Percentiles rank a stretch among this genome's conserved stretches.
These are phyloP conservation scores for Meiosimyza platycephala DNA, from an alignment of 2,888 invertebrate species.

Conservation along the genomic window DNA sequence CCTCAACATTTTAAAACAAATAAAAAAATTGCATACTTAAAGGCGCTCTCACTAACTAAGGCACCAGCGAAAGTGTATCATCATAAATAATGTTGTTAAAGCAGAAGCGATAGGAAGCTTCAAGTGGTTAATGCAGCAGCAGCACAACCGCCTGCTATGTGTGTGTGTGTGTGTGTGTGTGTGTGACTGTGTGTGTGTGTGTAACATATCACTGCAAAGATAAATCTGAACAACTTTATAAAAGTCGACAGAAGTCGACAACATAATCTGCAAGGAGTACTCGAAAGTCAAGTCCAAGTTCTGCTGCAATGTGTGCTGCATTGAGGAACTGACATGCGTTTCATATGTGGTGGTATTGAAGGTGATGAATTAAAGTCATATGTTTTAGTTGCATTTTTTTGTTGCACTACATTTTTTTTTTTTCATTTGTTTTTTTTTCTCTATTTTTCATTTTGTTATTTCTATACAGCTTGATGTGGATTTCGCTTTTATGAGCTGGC, in stretches of 20 bases:
- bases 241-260: slow-evolving; percentile 39
- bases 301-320: neutral
- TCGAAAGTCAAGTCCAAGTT: slow-evolving; percentile 1
- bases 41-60: neutral
- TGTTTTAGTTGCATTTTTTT: slow-evolving; percentile 11
- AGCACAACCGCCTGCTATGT: neutral
- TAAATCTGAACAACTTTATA: slow-evolving; percentile 35
- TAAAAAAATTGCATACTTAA: slow-evolving; percentile 5
- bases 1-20: too few relatives aligned
- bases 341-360: neutral
- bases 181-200: neutral
- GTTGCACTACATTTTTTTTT: neutral
- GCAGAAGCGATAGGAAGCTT: neutral
- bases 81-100: slow-evolving; percentile 19
- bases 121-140: neutral
- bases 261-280: slow-evolving; percentile 32
- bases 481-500: neutral
- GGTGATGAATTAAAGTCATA: slow-evolving; percentile 10
- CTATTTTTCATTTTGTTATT: neutral
- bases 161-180: neutral
- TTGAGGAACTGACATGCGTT: neutral
- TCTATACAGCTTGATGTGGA: neutral
- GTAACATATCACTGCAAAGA: slow-evolving; percentile 12
- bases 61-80: slow-evolving; percentile 1
- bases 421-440: too few relatives aligned